Percentiles rank a stretch among this genome's conserved stretches.
Conservation (phyloP, 1,140 invertebrate species). For the Scaptodrosophila lebanonensis region DNA sequence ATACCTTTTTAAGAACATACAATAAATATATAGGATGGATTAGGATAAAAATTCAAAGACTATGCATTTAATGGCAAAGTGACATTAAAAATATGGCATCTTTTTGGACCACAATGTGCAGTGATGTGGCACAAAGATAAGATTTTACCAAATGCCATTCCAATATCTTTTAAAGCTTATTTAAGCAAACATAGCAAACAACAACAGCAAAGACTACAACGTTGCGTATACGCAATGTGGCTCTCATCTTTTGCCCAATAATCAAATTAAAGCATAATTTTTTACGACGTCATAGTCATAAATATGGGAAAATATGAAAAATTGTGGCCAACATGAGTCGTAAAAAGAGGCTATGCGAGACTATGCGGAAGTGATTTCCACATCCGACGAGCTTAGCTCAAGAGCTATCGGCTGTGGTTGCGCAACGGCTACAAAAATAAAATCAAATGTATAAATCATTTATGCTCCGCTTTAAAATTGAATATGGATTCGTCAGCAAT, state of each 20-base stretch:
- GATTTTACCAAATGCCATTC: slow-evolving; percentile 20
- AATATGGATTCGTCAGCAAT: slow-evolving; percentile 74
- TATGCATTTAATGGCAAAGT: no score
- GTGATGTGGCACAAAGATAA: no score
- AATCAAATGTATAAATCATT: slow-evolving; percentile 75
- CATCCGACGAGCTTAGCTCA: slow-evolving; percentile 35
- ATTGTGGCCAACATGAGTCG: slow-evolving; percentile 47
- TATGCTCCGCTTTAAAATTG: slow-evolving; percentile 63
- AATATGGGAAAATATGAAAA: slow-evolving; percentile 62
- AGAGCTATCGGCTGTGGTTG: slow-evolving; percentile 20
- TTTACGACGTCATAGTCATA: slow-evolving; percentile 73
- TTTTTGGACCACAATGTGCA: no score
- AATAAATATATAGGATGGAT: no score
- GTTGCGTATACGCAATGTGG: slow-evolving; percentile 52
- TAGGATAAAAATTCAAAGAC: no score
- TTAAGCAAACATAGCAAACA: slow-evolving; percentile 28
- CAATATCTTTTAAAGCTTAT: slow-evolving; percentile 59
- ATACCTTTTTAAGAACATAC: no score
- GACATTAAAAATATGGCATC: no score
- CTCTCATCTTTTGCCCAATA: slow-evolving; percentile 44
- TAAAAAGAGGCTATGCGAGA: slow-evolving; percentile 21
- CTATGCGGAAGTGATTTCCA: slow-evolving; percentile 48
- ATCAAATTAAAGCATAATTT: slow-evolving; percentile 76
- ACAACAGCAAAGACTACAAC: not conserved
- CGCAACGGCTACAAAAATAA: slow-evolving; percentile 44